A percentile compares a stretch with the other conserved stretches of the same genome.
Evolutionary conservation across 2,113 vertebrate species (phyloP).

Genomic region (Hassar affinis): DNA sequence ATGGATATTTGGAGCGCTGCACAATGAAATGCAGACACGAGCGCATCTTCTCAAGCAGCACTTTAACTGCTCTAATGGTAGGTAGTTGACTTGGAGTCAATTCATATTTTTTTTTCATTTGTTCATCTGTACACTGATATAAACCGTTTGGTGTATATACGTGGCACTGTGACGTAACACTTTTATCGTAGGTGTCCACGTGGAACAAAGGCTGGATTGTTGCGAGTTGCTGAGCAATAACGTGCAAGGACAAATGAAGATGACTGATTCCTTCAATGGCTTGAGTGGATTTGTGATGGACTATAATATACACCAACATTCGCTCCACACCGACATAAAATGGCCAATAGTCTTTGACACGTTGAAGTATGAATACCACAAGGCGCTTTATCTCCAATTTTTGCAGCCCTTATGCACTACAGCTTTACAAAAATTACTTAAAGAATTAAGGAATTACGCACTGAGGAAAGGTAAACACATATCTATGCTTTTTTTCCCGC

Average conservation of each 20-base stretch:
- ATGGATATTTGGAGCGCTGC: background rate
- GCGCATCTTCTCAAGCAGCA: background rate
- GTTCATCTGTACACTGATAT: background rate
- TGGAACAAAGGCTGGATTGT: background rate
- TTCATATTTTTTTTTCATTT: background rate
- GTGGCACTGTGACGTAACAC: background rate
- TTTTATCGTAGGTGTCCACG: background rate
- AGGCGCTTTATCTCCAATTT: background rate
- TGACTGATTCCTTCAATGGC: background rate
- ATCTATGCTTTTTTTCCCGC: background rate
- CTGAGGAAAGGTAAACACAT: background rate
- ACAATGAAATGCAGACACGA: background rate
- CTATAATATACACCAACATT: background rate
- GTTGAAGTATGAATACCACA: background rate
- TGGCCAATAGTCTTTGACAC: background rate
- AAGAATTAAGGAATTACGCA: background rate
- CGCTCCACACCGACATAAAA: background rate
- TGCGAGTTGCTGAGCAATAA: background rate
- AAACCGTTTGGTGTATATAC: too few species aligned
- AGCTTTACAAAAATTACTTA: background rate
- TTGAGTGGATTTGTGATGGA: conserved; percentile 1
- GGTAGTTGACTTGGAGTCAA: background rate
- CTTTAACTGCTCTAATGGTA: background rate
- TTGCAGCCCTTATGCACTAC: background rate
- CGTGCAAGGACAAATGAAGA: background rate